Evolutionary conservation across 2,888 invertebrate genomes (phyloP), one percentile per base, ranked within the genome.

Genomic region (Doris montereyensis): DNA sequence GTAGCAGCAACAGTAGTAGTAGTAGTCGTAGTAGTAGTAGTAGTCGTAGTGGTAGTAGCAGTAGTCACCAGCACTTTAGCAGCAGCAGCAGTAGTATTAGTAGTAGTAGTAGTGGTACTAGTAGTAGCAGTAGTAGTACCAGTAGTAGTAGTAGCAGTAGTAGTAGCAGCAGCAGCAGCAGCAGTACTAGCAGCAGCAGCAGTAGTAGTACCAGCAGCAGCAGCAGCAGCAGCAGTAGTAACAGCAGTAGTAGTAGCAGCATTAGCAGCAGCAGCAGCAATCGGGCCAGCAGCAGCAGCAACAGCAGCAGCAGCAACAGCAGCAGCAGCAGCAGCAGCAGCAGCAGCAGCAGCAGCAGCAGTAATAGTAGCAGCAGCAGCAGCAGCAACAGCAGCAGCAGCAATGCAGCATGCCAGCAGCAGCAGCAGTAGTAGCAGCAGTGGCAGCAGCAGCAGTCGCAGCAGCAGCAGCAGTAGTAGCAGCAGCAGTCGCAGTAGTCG

Each of bases 171-270:
- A 62, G 62, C n/a, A 62, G 52, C n/a, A 62, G 62, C n/a, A 62
- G 62, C n/a, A 62, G 62, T 62, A n/a, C 10, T 52, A 62, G 62
- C n/a, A 62, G 62, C n/a, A 62, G 24, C 52, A 80, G 72, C 67
- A 80, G 80, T 58, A 70, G 79, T 62, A 79, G 76, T 34, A 76
- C 71, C 26, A 76, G 79, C 71, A 79, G 76, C 62, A 76, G 76
- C 76, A 76, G 79, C 58, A 79, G 79, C 35, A 79, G 76, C 76
- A 79, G 79, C 76, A 71, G 76, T 79, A 76, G 76, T 76, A 76
- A 60, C 62, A 70, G 70, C 71, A 76, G 71, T 76, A 77, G 76
- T 77, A 77, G 72, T 77, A 77, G 72, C 72, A 77, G 76, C 77
- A 77, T 72, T 80, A 80, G 76, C 77, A 77, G 65, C 65, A 80